phyloP scores from a whole-genome alignment of 2,888 invertebrate species.

The Melieria picta region DNA sequence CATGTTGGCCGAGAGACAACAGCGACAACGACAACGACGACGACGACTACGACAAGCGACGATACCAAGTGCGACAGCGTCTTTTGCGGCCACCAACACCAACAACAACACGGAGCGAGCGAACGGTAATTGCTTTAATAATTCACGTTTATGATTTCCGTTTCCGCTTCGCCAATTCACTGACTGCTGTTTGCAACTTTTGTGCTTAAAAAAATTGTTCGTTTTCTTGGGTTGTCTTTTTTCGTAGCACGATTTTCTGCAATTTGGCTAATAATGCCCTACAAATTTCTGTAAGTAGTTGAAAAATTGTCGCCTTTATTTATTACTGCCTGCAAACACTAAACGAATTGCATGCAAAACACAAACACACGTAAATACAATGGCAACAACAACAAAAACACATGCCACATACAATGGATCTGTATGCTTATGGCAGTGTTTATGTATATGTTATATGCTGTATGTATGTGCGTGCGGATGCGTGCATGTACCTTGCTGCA shows the following conservation, averaged over 20 bases:
- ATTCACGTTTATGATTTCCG: slow-evolving; percentile 27
- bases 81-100: neutral
- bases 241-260: neutral
- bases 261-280: neutral
- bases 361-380: slow-evolving; percentile 27
- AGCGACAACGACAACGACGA: neutral
- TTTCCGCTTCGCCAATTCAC: slow-evolving; percentile 5
- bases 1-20: slow-evolving; percentile 48
- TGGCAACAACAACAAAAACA: neutral
- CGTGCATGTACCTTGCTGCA: slow-evolving; percentile 33
- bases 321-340: slow-evolving; percentile 26
- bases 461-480: slow-evolving; percentile 24
- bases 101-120: too few species aligned
- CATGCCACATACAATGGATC: too few species aligned
- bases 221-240: too few species aligned
- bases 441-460: neutral
- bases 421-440: too few species aligned
- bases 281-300: too few species aligned
- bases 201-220: too few species aligned
- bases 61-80: neutral
- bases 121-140: slow-evolving; percentile 2
- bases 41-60: neutral
- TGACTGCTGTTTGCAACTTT: too few species aligned
- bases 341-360: slow-evolving; percentile 16
- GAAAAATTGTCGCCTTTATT: slow-evolving; percentile 20